phyloP scores from a whole-genome alignment of 2,888 invertebrate genomes.

The Listrodromus nycthemerus region DNA sequence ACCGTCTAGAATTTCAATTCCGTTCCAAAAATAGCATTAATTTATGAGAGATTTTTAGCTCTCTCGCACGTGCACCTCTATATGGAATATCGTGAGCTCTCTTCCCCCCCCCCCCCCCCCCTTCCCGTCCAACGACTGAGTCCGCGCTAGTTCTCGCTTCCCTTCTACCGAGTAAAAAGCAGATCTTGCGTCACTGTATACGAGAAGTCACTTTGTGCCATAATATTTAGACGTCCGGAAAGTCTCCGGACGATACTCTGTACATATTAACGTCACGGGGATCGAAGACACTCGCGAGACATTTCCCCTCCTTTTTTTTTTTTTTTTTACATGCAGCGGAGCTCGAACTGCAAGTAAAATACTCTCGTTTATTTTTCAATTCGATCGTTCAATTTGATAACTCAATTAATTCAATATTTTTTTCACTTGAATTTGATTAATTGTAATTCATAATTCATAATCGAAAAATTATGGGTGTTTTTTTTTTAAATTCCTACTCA shows the following conservation, averaged over 20 bases:
- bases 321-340: conserved; percentile 3
- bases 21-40: conserved; percentile 53
- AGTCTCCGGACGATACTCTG: conserved; percentile 61
- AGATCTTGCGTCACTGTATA: conserved; percentile 70
- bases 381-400: no score
- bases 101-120: background rate
- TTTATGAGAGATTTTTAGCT: conserved; percentile 37
- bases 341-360: conserved; percentile 11
- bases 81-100: conserved; percentile 4
- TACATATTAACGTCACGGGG: conserved; percentile 20
- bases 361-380: background rate
- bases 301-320: conserved; percentile 37
- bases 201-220: conserved; percentile 59
- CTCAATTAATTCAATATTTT: no score
- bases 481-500: no score
- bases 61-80: background rate
- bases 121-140: conserved; percentile 27
- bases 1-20: conserved; percentile 57
- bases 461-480: background rate
- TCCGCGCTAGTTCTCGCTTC: conserved; percentile 34
- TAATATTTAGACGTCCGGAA: conserved; percentile 72
- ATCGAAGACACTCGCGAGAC: conserved; percentile 37
- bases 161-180: conserved; percentile 35
- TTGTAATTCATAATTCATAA: background rate
- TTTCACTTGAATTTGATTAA: no score